Conservation (phyloP, 2,797 vertebrate species). For the Hemibagrus guttatus region DNA sequence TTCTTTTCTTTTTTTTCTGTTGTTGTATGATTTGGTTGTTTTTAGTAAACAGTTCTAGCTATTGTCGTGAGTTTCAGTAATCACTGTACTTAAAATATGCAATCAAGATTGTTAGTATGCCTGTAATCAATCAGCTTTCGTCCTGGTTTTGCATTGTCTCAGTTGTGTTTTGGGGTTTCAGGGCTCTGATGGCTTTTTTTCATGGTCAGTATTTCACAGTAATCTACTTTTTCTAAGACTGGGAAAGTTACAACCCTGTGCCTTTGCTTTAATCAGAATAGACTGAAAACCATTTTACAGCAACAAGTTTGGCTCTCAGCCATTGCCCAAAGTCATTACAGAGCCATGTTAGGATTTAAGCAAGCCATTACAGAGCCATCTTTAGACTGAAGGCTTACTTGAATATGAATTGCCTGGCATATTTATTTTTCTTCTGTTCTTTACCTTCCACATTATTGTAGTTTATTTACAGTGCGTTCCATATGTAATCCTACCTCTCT, state of each 20-base stretch:
- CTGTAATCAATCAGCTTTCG: constrained; percentile 37
- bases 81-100: not conserved
- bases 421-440: not conserved
- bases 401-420: constrained; percentile 42
- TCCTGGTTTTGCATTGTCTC: constrained; percentile 29
- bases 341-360: constrained; percentile 59
- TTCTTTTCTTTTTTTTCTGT: not conserved
- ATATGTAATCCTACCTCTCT: not conserved
- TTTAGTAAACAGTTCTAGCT: not conserved
- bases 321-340: constrained; percentile 62
- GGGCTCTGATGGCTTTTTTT: constrained; percentile 56
- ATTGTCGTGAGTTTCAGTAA: not conserved
- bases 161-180: constrained; percentile 33
- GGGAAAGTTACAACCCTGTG: constrained; percentile 56
- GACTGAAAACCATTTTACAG: constrained; percentile 54
- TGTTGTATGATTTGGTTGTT: not conserved
- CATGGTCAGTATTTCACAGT: constrained; percentile 63
- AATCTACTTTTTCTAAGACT: constrained; percentile 29
- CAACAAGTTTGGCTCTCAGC: constrained; percentile 61
- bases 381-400: constrained; percentile 54
- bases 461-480: not conserved
- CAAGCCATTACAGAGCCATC: not conserved
- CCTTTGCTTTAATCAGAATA: constrained; percentile 40
- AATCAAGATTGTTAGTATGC: constrained; percentile 5
- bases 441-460: not conserved